phyloP scores from a whole-genome alignment of 2,888 invertebrate species.

The Tetramorium bicarinatum region DNA sequence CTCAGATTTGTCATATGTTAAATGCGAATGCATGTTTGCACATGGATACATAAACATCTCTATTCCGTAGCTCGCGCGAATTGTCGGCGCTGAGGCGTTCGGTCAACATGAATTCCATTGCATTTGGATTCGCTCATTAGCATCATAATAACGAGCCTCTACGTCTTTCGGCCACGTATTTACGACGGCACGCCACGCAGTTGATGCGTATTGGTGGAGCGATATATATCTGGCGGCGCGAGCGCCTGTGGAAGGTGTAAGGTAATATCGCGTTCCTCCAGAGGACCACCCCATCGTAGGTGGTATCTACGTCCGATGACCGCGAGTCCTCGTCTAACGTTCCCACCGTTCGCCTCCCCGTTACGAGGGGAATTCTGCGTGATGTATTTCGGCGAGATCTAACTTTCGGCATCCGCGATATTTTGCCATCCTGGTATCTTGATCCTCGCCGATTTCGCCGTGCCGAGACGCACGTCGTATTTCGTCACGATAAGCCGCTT shows the following conservation, averaged over 20 bases:
- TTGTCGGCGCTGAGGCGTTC: conserved; percentile 37
- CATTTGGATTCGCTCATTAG: conserved; percentile 80
- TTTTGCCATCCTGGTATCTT: conserved; percentile 21
- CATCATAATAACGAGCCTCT: conserved; percentile 84
- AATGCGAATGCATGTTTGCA: too few species aligned
- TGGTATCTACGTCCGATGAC: conserved; percentile 63
- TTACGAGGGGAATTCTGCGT: conserved; percentile 29
- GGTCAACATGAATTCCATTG: conserved; percentile 68
- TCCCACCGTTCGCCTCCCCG: conserved; percentile 42
- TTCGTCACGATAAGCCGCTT: conserved; percentile 18
- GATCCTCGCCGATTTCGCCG: conserved; percentile 21
- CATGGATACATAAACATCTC: background rate
- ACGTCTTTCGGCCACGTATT: conserved; percentile 80
- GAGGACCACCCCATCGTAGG: conserved; percentile 81
- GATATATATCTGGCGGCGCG: conserved; percentile 77
- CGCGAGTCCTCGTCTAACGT: conserved; percentile 52
- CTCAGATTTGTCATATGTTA: background rate
- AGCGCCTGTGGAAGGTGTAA: conserved; percentile 78
- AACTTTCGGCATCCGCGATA: conserved; percentile 29
- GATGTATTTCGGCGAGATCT: conserved; percentile 52
- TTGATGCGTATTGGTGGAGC: conserved; percentile 82
- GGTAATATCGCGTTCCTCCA: conserved; percentile 80
- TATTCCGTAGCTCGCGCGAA: background rate
- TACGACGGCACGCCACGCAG: conserved; percentile 80
- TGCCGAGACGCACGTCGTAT: conserved; percentile 19